Conservation (phyloP, 2,888 invertebrate genomes). For the Drosophila setosimentum region DNA sequence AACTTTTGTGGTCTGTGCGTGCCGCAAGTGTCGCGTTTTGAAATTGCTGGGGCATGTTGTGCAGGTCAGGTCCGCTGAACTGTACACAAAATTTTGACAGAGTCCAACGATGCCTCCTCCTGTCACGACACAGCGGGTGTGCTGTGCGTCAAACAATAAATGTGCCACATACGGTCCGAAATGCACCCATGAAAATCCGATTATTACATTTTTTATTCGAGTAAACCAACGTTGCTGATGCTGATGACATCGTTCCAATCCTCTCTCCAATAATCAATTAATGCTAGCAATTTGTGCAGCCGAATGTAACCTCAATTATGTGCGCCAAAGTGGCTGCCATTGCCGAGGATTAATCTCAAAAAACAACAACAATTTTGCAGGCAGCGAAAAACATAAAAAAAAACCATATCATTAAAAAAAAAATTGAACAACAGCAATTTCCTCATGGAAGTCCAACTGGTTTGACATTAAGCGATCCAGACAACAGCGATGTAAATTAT, state of each 20-base stretch:
- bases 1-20: constrained; percentile 58
- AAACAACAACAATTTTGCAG: constrained; percentile 65
- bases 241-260: constrained; percentile 28
- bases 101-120: neutral
- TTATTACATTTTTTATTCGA: constrained; percentile 70
- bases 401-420: constrained; percentile 36
- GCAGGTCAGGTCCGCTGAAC: constrained; percentile 56
- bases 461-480: constrained; percentile 52
- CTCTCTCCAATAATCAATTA: constrained; percentile 69
- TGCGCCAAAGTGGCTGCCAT: constrained; percentile 72
- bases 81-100: constrained; percentile 45
- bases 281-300: constrained; percentile 79
- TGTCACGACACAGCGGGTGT: constrained; percentile 24
- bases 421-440: constrained; percentile 21
- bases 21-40: constrained; percentile 61
- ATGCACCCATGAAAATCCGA: constrained; percentile 76
- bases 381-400: constrained; percentile 32
- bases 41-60: constrained; percentile 44
- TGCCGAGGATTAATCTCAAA: constrained; percentile 70
- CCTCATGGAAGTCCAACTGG: constrained; percentile 32
- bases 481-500: constrained; percentile 65
- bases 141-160: constrained; percentile 63
- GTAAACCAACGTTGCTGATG: constrained; percentile 10
- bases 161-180: constrained; percentile 66
- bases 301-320: constrained; percentile 80